Percentiles rank a stretch among this genome's conserved stretches.
phyloP scores from a whole-genome alignment of 2,113 vertebrate genomes.

The Montifringilla adamsi region DNA sequence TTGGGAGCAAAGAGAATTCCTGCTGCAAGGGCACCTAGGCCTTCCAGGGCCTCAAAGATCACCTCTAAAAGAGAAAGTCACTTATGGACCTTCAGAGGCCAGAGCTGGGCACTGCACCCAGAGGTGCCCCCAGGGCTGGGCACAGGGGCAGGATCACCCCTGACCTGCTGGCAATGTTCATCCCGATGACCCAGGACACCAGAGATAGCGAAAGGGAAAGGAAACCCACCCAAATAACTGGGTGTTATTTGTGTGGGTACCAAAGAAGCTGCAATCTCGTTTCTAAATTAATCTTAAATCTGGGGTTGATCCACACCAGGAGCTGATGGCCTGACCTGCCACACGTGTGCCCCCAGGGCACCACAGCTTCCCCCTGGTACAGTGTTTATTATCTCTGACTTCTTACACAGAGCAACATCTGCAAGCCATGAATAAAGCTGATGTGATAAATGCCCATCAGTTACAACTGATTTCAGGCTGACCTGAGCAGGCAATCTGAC shows the following conservation, averaged over 20 bases:
- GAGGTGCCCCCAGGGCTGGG: neutral
- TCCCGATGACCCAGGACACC: fast-evolving
- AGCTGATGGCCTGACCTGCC: neutral
- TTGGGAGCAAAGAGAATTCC: neutral
- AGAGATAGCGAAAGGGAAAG: neutral
- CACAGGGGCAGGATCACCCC: neutral
- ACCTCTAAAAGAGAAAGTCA: neutral
- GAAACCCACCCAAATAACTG: fast-evolving
- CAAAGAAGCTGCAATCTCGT: neutral
- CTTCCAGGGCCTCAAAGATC: neutral
- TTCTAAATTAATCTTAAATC: neutral
- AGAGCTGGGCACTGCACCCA: neutral
- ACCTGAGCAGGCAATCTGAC: neutral
- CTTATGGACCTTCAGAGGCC: neutral
- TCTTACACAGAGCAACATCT: neutral
- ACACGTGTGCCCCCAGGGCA: neutral
- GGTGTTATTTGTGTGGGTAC: neutral
- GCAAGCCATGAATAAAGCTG: neutral
- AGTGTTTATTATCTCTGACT: neutral
- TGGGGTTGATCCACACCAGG: neutral
- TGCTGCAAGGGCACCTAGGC: neutral
- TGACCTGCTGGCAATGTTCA: neutral
- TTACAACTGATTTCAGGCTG: neutral
- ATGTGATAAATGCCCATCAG: neutral
- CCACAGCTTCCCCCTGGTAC: neutral